Percentiles rank a stretch among this genome's conserved stretches.
phyloP scores from a whole-genome alignment of 2,888 invertebrate species.

The Ptychoptera contaminata region DNA sequence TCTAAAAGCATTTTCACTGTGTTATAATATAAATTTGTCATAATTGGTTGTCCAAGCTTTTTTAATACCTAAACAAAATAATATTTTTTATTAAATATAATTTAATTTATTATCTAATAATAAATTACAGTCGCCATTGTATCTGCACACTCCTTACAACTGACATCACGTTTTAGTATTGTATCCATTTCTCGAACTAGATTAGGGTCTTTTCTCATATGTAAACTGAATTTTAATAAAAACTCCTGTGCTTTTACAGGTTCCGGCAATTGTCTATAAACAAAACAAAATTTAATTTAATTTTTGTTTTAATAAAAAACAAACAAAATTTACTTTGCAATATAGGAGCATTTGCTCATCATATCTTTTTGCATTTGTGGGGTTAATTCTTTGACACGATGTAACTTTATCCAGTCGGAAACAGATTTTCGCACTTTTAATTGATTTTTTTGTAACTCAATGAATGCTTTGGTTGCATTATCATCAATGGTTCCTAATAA shows the following conservation, averaged over 20 bases:
- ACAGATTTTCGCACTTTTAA: slow-evolving; percentile 67
- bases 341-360: slow-evolving; percentile 39
- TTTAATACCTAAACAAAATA: slow-evolving; percentile 47
- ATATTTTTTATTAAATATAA: slow-evolving; percentile 35
- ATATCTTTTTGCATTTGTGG: slow-evolving; percentile 58
- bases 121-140: slow-evolving; percentile 45
- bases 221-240: slow-evolving; percentile 62
- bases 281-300: not conserved
- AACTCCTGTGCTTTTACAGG: slow-evolving; percentile 84
- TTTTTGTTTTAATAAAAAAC: not conserved
- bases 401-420: slow-evolving; percentile 73
- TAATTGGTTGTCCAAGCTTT: slow-evolving; percentile 84
- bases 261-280: slow-evolving; percentile 66
- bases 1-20: slow-evolving; percentile 91
- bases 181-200: slow-evolving; percentile 70
- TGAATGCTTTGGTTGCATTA: slow-evolving; percentile 83
- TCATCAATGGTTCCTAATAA: slow-evolving; percentile 87
- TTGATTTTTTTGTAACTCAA: slow-evolving; percentile 87
- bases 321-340: slow-evolving; percentile 22
- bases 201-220: slow-evolving; percentile 55
- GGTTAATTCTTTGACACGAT: slow-evolving; percentile 47
- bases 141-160: slow-evolving; percentile 87
- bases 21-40: slow-evolving; percentile 91
- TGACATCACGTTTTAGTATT: slow-evolving; percentile 76
- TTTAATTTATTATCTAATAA: slow-evolving; percentile 5